These are phyloP conservation scores for Ciconia stormi DNA, from an alignment of 2,113 vertebrate species.

Conservation along the genomic window DNA sequence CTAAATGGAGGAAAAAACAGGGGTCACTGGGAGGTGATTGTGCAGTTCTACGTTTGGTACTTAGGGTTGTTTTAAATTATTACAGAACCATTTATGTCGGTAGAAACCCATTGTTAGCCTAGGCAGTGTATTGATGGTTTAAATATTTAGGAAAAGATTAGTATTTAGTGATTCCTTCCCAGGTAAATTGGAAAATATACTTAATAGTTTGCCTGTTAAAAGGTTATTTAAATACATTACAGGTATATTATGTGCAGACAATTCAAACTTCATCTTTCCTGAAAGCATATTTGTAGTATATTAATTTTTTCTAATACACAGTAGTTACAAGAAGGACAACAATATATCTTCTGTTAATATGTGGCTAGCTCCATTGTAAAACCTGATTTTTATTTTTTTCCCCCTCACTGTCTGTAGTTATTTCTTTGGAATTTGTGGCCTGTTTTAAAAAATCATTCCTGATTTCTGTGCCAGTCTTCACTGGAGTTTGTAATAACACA, in stretches of 20 bases:
- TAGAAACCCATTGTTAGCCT: background rate
- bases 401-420: background rate
- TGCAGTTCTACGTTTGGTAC: background rate
- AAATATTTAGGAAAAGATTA: background rate
- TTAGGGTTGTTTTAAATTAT: background rate
- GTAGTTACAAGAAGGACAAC: background rate
- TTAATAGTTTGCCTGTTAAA: background rate
- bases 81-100: background rate
- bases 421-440: slow-evolving; percentile 31
- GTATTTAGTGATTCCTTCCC: background rate
- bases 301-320: background rate
- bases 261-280: background rate
- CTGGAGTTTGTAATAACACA: slow-evolving; percentile 47
- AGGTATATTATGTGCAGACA: background rate
- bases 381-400: background rate
- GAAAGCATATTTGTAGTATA: background rate
- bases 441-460: slow-evolving; percentile 36
- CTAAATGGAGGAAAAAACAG: background rate
- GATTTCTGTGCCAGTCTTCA: slow-evolving; percentile 34
- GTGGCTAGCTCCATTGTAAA: background rate
- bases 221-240: background rate
- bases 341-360: background rate
- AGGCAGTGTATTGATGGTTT: background rate
- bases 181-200: background rate
- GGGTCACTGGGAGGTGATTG: slow-evolving; percentile 39